Evolutionary conservation across 2,113 vertebrate genomes (phyloP).

Genomic region (Danionella cerebrum): DNA sequence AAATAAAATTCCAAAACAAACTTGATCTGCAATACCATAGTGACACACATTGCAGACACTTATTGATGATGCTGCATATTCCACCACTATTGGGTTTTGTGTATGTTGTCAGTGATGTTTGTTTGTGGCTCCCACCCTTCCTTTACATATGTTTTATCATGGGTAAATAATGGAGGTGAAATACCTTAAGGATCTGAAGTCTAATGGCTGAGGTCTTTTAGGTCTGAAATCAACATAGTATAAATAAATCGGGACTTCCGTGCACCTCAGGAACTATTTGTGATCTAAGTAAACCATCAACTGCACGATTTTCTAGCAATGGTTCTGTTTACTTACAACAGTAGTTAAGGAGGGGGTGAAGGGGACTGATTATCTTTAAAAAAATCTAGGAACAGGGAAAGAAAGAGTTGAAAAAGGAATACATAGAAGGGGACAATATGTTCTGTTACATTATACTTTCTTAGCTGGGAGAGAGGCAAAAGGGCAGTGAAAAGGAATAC

Average conservation of each 20-base stretch:
- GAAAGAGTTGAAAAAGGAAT: conserved; percentile 30
- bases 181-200: no score
- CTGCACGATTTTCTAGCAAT: conserved; percentile 25
- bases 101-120: no score
- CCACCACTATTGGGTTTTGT: no score
- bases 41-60: no score
- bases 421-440: conserved; percentile 55
- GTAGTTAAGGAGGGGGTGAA: conserved; percentile 15
- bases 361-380: conserved; percentile 11
- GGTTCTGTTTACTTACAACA: conserved; percentile 49
- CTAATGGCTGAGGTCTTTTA: conserved; percentile 20
- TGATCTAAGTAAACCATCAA: background rate
- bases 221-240: background rate
- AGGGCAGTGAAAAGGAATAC: conserved; percentile 53
- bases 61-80: no score
- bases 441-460: conserved; percentile 61
- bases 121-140: no score
- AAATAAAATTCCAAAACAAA: no score
- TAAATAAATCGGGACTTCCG: background rate
- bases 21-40: no score
- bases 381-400: conserved; percentile 15
- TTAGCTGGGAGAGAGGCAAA: conserved; percentile 46
- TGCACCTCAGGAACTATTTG: background rate
- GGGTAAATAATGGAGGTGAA: no score
- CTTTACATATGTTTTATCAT: no score